A percentile compares a stretch with the other conserved stretches of the same genome.
Conservation (phyloP, 2,113 vertebrate species). For the Ptilonorhynchus violaceus region DNA sequence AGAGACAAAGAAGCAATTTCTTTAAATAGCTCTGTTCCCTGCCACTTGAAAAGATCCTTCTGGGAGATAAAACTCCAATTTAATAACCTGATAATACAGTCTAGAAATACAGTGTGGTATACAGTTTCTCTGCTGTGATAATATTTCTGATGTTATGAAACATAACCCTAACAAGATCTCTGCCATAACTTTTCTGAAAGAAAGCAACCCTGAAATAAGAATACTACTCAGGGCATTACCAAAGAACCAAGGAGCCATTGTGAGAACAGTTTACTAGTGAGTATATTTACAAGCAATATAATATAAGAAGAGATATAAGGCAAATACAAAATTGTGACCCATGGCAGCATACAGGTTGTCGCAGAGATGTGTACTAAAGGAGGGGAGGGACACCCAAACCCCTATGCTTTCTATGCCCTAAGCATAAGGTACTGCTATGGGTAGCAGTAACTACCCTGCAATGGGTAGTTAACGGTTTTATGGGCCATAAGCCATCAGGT, state of each 20-base stretch:
- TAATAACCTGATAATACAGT: not conserved
- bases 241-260: not conserved
- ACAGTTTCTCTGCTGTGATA: not conserved
- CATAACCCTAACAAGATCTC: not conserved
- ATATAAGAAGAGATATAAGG: not conserved
- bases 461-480: not conserved
- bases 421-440: not conserved
- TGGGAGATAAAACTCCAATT: not conserved
- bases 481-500: not conserved
- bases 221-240: not conserved
- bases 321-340: not conserved
- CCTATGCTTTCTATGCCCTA: fast-evolving
- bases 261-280: not conserved
- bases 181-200: not conserved
- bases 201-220: not conserved
- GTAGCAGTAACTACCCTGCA: too few species aligned
- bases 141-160: not conserved
- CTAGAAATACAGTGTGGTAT: not conserved
- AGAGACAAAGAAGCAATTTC: not conserved
- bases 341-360: fast-evolving
- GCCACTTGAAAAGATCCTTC: not conserved
- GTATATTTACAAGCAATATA: not conserved
- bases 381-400: not conserved
- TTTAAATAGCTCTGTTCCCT: not conserved
- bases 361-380: not conserved